Conservation (phyloP, 2,888 invertebrate genomes). For the Phorcus lineatus region DNA sequence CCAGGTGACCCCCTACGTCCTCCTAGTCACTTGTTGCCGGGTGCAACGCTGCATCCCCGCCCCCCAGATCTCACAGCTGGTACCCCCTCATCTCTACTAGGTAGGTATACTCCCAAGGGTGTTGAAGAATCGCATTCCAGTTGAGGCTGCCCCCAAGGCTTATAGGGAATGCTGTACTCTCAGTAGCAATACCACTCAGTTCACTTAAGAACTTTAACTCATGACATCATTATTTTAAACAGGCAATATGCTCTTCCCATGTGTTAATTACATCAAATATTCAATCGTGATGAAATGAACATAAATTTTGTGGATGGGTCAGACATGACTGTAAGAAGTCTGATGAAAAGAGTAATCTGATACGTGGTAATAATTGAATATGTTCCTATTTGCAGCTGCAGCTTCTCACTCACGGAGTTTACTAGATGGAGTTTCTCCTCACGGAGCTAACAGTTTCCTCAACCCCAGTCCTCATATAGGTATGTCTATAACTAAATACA, state of each 20-base stretch:
- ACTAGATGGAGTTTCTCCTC: slow-evolving; percentile 32
- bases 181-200: too few species aligned
- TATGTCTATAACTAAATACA: not conserved
- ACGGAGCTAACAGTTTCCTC: slow-evolving; percentile 31
- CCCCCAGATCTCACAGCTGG: slow-evolving; percentile 46
- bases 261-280: too few species aligned
- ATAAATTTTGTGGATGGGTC: too few species aligned
- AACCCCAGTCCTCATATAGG: slow-evolving; percentile 25
- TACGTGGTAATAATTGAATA: not conserved
- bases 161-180: too few species aligned
- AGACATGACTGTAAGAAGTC: too few species aligned
- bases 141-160: too few species aligned
- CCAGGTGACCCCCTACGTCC: slow-evolving; percentile 80
- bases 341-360: too few species aligned
- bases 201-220: too few species aligned
- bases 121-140: slow-evolving; percentile 29
- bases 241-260: too few species aligned
- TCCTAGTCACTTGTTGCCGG: slow-evolving; percentile 82
- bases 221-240: too few species aligned
- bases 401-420: slow-evolving; percentile 39
- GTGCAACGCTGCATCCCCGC: slow-evolving; percentile 36
- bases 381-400: slow-evolving; percentile 12
- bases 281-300: too few species aligned
- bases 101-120: slow-evolving; percentile 26
- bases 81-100: slow-evolving; percentile 30